Evolutionary conservation across 1,140 invertebrate genomes (phyloP).

Genomic region (Nilaparvata lugens): DNA sequence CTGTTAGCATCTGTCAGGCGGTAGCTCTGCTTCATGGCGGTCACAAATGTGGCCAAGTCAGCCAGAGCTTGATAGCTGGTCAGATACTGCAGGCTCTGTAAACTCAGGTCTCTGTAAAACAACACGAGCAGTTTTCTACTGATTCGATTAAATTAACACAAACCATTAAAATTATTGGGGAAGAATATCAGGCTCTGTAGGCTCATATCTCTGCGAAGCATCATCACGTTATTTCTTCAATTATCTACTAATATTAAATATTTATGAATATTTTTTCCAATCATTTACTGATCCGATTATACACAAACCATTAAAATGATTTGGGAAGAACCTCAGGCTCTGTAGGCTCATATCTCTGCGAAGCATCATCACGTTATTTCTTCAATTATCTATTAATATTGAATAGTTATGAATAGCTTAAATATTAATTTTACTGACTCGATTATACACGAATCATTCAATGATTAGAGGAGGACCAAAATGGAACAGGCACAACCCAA

Average conservation of each 20-base stretch:
- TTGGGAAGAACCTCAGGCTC: neutral
- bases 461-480: too few species aligned
- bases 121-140: neutral
- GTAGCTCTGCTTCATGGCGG: slow-evolving; percentile 52
- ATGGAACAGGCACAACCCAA: too few species aligned
- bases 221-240: too few species aligned
- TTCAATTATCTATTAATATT: too few species aligned
- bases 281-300: too few species aligned
- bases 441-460: too few species aligned
- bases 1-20: slow-evolving; percentile 54
- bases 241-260: too few species aligned
- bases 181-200: neutral
- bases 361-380: too few species aligned
- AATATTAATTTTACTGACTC: too few species aligned
- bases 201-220: neutral
- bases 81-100: slow-evolving; percentile 67
- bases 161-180: neutral
- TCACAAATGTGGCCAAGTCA: slow-evolving; percentile 50
- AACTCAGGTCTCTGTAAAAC: slow-evolving; percentile 55
- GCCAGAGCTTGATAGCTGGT: slow-evolving; percentile 73
- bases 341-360: neutral
- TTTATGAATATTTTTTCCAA: too few species aligned
- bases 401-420: too few species aligned
- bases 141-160: neutral
- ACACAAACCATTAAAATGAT: too few species aligned